These are phyloP conservation scores for Percopsis omiscomaycus DNA, from an alignment of 2,797 vertebrate species.

Conservation along the genomic window DNA sequence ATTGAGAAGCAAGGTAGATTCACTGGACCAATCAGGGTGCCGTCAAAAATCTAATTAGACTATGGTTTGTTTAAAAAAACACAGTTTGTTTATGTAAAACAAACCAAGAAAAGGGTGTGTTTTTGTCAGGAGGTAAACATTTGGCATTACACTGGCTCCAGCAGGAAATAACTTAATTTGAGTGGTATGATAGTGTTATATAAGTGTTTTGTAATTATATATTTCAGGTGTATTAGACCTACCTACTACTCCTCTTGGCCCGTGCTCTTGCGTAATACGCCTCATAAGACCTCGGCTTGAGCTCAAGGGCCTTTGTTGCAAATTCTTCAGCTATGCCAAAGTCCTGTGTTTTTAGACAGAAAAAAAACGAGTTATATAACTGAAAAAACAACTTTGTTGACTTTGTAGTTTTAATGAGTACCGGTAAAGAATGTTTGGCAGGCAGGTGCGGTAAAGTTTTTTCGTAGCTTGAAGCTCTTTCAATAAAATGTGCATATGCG, in stretches of 20 bases:
- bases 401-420: slow-evolving; percentile 16
- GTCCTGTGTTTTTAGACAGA: slow-evolving; percentile 78
- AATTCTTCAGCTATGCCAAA: slow-evolving; percentile 98
- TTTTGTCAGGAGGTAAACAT: neutral
- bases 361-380: slow-evolving; percentile 4
- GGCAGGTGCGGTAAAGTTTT: slow-evolving; percentile 14
- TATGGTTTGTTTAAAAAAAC: too few relatives aligned
- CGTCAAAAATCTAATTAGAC: too few relatives aligned
- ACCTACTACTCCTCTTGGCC: slow-evolving; percentile 99
- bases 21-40: too few relatives aligned
- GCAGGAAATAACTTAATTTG: too few relatives aligned
- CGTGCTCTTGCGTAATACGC: slow-evolving; percentile 95
- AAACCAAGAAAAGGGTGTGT: slow-evolving; percentile 3
- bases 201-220: slow-evolving; percentile 11
- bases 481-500: slow-evolving; percentile 9
- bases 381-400: neutral
- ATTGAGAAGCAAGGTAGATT: too few relatives aligned
- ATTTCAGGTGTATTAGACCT: slow-evolving; percentile 23
- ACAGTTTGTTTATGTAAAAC: too few relatives aligned
- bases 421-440: slow-evolving; percentile 29
- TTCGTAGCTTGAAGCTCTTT: slow-evolving; percentile 7
- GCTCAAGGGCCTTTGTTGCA: slow-evolving; percentile 93
- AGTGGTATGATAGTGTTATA: neutral
- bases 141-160: too few relatives aligned
- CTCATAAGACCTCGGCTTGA: slow-evolving; percentile 95